phyloP scores from a whole-genome alignment of 2,888 invertebrate species.

The Sphaerophoria rueppellii region DNA sequence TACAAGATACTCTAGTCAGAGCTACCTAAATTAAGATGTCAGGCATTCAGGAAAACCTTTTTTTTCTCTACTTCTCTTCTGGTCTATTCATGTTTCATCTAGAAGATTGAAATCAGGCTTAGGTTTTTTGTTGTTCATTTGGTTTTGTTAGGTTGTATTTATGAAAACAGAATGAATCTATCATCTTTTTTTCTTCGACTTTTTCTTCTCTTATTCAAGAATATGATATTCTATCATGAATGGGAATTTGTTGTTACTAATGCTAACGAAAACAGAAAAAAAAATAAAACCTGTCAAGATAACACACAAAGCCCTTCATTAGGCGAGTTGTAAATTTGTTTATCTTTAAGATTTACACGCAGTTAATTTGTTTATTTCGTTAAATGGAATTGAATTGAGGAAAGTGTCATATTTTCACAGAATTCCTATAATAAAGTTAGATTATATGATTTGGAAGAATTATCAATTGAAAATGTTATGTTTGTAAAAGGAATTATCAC shows the following conservation, averaged over 20 bases:
- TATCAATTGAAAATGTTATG: too few species aligned
- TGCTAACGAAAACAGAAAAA: neutral
- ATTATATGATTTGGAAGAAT: neutral
- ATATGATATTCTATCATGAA: slow-evolving; percentile 7
- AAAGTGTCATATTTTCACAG: neutral
- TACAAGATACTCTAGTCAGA: neutral
- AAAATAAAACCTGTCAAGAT: slow-evolving; percentile 1
- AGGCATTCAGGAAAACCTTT: slow-evolving; percentile 14
- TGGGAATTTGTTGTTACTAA: neutral
- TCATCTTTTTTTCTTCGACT: neutral
- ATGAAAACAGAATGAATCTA: slow-evolving; percentile 14
- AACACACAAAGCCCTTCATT: slow-evolving; percentile 8
- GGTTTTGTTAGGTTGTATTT: neutral
- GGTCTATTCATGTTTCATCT: slow-evolving; percentile 12
- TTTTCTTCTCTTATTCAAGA: neutral
- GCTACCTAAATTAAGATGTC: slow-evolving; percentile 18
- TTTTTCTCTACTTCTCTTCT: neutral
- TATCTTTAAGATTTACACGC: neutral
- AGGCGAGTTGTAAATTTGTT: slow-evolving; percentile 21
- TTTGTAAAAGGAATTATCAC: too few species aligned
- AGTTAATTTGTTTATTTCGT: slow-evolving; percentile 19
- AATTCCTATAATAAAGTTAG: neutral
- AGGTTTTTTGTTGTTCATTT: neutral
- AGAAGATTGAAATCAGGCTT: slow-evolving; percentile 4
- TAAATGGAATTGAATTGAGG: slow-evolving; percentile 3